Conservation (phyloP, 2,797 vertebrate species). For the Emydoidea blandingii region DNA sequence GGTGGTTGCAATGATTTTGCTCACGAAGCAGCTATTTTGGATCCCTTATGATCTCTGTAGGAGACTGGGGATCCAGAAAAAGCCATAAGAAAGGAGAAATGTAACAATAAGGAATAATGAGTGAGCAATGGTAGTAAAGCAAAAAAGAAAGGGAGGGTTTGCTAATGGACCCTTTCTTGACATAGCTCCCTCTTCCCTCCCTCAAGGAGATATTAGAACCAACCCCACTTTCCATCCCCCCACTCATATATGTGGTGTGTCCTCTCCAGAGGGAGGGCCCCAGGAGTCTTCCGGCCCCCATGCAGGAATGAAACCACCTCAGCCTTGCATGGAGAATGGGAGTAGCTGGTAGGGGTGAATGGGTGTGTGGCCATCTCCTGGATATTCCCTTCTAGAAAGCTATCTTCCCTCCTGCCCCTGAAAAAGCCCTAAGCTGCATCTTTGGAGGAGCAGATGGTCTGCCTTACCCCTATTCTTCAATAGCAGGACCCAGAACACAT, state of each 20-base stretch:
- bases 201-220: neutral
- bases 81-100: neutral
- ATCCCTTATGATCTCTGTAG: neutral
- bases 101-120: neutral
- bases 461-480: neutral
- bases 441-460: neutral
- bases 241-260: neutral
- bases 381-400: neutral
- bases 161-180: neutral
- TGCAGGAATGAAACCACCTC: neutral
- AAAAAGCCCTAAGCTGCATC: slow-evolving; percentile 1
- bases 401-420: neutral
- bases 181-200: neutral
- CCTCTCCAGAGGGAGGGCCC: neutral
- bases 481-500: neutral
- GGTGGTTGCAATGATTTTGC: neutral
- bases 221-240: neutral
- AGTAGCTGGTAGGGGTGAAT: neutral
- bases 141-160: neutral
- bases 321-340: neutral
- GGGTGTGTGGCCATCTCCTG: slow-evolving; percentile 2
- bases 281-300: neutral
- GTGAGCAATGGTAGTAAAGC: neutral
- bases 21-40: rapidly evolving
- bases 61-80: neutral